Evolutionary conservation across 2,113 vertebrate genomes (phyloP), one percentile per base, ranked within the genome.

Genomic region (Platichthys stellatus): DNA sequence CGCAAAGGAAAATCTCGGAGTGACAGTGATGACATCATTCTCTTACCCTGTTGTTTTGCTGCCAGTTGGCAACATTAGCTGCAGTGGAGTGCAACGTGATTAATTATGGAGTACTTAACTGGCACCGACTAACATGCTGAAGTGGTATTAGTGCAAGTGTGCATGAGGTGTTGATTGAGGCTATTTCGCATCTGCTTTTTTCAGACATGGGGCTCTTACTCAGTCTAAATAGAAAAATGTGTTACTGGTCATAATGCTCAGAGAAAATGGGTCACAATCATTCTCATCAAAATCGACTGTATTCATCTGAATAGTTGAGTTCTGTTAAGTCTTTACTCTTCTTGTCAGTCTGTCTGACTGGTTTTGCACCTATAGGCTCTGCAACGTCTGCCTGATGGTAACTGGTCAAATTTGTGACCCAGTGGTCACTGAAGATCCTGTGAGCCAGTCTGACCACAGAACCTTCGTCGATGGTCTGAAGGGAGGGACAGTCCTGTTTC

Each of bases 71-170:
- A 54, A 2, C 63, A 45, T 62, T 43, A 61, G 63, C 67, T 21
- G 66, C 15, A 28, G 60, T 68, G 26, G 53, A 72, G 43, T 51
- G 35, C 60, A 60, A 61, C 18, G 3, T 74, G 20, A 84, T 82
- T 84, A 63, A 84, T 86, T 84, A 78, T 75, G 69, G 31, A 80
- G 78, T 67, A 63, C 63, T 61, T 75, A 57, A 57, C 83, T 74
- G 60, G 72, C 69, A 1, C 58, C n/a, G 69, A 66, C 66, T 15
- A 58, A 66, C 61, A 66, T 24, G 73, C 69, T 75, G 78, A 69
- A 79, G 70, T 63, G 82, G 45, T 73, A 45, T 73, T 68, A 74
- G 38, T 58, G 43, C 66, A 76, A 82, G 69, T 63, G 78, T 72
- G 69, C 40, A 65, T 69, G 49, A 72, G 63, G 74, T 54, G 74